phyloP scores from a whole-genome alignment of 2,888 invertebrate genomes.

The Nowickia ferox region DNA sequence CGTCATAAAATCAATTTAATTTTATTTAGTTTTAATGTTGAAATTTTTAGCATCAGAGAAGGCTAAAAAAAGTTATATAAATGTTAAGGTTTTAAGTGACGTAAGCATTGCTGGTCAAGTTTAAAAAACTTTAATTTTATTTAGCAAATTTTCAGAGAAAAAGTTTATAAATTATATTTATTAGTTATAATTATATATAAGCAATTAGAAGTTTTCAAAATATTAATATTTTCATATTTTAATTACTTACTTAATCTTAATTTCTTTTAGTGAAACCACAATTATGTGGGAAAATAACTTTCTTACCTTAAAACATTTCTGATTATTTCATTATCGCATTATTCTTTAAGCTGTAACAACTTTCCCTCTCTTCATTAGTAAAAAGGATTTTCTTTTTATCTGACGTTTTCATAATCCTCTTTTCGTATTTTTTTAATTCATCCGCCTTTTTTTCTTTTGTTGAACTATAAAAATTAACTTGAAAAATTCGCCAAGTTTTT shows the following conservation, averaged over 20 bases:
- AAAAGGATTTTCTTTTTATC: neutral
- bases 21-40: too few species aligned
- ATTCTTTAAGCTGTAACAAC: neutral
- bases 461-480: neutral
- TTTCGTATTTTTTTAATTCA: neutral
- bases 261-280: neutral
- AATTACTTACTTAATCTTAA: neutral
- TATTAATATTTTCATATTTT: neutral
- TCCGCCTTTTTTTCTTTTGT: neutral
- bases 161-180: too few species aligned
- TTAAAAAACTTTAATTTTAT: too few species aligned
- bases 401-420: slow-evolving; percentile 17
- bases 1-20: too few species aligned
- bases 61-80: too few species aligned
- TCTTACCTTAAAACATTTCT: neutral
- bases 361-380: neutral
- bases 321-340: slow-evolving; percentile 8
- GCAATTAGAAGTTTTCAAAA: too few species aligned
- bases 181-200: too few species aligned
- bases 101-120: too few species aligned
- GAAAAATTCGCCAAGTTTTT: neutral
- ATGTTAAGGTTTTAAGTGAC: too few species aligned
- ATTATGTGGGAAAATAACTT: neutral
- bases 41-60: too few species aligned
- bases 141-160: too few species aligned